Conservation (phyloP, 1,140 invertebrate genomes). For the Adoxophyes honmai region DNA sequence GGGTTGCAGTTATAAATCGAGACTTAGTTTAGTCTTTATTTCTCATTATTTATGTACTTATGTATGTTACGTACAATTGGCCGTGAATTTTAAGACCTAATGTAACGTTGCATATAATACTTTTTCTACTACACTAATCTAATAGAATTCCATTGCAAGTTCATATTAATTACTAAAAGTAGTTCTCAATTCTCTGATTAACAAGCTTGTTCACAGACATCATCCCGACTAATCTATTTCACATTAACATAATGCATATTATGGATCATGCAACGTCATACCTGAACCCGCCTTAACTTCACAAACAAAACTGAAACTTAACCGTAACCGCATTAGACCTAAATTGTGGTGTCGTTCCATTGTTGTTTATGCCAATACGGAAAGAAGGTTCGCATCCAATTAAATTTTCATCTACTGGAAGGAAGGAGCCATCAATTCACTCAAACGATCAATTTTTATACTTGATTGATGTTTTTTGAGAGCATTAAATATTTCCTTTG, state of each 20-base stretch:
- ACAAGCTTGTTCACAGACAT: no score
- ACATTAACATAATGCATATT: constrained; percentile 9
- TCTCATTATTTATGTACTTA: no score
- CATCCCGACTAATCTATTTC: background rate
- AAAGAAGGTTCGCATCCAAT: constrained; percentile 17
- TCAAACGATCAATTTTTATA: constrained; percentile 26
- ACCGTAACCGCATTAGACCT: background rate
- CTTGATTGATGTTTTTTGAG: constrained; percentile 30
- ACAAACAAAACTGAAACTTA: background rate
- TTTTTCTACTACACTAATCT: no score
- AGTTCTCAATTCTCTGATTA: no score
- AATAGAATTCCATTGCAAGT: no score
- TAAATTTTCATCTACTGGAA: constrained; percentile 21
- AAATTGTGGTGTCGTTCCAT: background rate
- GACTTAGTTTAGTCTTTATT: no score
- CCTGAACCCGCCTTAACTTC: background rate
- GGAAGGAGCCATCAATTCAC: constrained; percentile 21
- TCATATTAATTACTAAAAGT: no score
- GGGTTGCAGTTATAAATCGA: no score
- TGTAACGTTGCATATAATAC: no score
- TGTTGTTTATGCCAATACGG: background rate
- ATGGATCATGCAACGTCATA: background rate
- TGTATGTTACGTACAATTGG: no score
- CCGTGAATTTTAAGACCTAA: no score
- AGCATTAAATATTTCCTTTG: constrained; percentile 18